These are phyloP conservation scores for Centropus bengalensis DNA, from an alignment of 2,113 vertebrate genomes.

Conservation along the genomic window DNA sequence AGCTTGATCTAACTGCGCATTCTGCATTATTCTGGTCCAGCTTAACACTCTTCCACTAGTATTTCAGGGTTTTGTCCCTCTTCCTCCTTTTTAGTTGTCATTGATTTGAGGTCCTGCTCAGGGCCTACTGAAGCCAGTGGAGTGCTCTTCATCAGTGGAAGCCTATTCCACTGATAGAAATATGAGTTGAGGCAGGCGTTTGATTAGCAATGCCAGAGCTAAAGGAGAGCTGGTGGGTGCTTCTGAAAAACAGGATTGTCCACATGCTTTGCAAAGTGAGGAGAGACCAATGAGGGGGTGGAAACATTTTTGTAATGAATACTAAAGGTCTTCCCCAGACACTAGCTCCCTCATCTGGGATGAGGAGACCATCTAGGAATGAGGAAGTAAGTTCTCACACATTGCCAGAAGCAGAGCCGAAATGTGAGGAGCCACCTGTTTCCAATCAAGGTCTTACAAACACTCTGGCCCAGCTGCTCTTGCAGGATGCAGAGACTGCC, in stretches of 20 bases:
- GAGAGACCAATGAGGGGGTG: neutral
- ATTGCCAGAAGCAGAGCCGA: slow-evolving; percentile 21
- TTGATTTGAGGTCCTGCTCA: neutral
- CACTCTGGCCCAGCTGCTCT: neutral
- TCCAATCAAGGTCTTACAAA: slow-evolving; percentile 58
- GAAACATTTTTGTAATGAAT: slow-evolving; percentile 34
- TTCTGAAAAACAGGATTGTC: neutral
- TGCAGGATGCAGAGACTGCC: neutral
- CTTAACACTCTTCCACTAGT: neutral
- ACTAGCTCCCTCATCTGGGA: slow-evolving; percentile 56
- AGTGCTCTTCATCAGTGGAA: neutral
- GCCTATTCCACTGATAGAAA: neutral
- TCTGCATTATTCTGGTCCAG: neutral
- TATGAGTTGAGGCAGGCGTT: neutral
- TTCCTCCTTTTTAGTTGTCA: neutral
- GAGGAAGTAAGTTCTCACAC: slow-evolving; percentile 46
- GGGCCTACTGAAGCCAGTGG: neutral
- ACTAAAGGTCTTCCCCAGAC: slow-evolving; percentile 63
- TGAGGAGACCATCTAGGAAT: slow-evolving; percentile 63
- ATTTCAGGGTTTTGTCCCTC: neutral
- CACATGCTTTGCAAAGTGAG: neutral
- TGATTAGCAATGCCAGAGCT: neutral
- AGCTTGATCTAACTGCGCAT: neutral
- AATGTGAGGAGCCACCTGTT: slow-evolving; percentile 40
- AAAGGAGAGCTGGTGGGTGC: slow-evolving; percentile 15